These are phyloP conservation scores for Calyptomena viridis DNA, from an alignment of 2,113 vertebrate genomes.

Conservation along the genomic window DNA sequence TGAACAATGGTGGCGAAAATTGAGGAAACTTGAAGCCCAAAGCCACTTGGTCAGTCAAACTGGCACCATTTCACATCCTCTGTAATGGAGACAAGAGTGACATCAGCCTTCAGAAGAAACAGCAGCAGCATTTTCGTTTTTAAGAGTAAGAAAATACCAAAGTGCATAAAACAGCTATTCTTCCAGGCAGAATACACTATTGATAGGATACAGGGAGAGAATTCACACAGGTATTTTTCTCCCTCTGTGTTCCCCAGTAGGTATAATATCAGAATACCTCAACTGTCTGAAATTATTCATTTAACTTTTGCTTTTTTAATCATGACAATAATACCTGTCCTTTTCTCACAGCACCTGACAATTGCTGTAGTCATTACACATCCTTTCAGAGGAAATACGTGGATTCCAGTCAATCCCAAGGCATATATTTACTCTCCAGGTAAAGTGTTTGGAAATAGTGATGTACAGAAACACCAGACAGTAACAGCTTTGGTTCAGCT, in stretches of 20 bases:
- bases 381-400: not conserved
- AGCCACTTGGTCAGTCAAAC: not conserved
- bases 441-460: slow-evolving; percentile 39
- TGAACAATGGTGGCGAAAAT: not conserved
- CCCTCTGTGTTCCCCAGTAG: not conserved
- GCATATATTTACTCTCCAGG: slow-evolving; percentile 18
- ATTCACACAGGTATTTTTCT: not conserved
- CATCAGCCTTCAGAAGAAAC: not conserved
- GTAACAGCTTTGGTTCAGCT: not conserved
- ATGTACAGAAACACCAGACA: not conserved
- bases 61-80: not conserved
- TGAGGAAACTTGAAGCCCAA: not conserved
- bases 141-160: not conserved
- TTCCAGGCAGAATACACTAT: not conserved
- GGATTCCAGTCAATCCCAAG: not conserved
- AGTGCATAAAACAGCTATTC: not conserved
- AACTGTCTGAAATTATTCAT: not conserved
- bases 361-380: slow-evolving; percentile 16
- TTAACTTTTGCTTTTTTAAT: slow-evolving; percentile 23
- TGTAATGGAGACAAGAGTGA: not conserved
- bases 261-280: not conserved
- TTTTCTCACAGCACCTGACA: not conserved
- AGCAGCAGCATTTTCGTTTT: not conserved
- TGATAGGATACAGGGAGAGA: not conserved
- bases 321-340: slow-evolving; percentile 26